Evolutionary conservation across 2,888 invertebrate species (phyloP), one percentile per base, ranked within the genome.

Genomic region (Anarsia innoxiella): DNA sequence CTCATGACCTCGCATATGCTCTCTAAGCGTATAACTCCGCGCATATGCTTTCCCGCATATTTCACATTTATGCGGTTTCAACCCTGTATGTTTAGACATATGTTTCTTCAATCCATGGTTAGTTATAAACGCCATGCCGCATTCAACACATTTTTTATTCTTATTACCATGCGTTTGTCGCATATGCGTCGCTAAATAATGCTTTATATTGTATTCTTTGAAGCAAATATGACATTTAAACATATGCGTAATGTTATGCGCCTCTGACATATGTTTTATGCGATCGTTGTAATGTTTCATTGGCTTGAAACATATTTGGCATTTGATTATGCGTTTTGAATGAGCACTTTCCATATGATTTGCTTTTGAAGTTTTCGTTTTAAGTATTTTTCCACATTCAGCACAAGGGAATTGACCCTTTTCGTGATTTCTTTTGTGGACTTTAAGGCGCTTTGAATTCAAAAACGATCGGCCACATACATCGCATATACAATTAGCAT

Each of bases 401-500:
- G 35, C 19, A 31, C 82, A 82, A 0, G 80, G 78, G 29, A 65
- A 82, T 0, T 40, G 40, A 0, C 83, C 86, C 27, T 65, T 75
- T 49, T 84, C 83, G 40, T 87, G 87, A 0, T 76, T 84, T 1
- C 78, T 59, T 39, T 80, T 72, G 35, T 87, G 87, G 0, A 86
- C 86, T 53, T 78, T 77, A 4, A 87, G 48, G 0, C 86, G 52
- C 48, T 85, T 82, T 0, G 72, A 66, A 44, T 86, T 87, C 0
- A 86, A 51, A 42, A 84, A 87, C 0, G 82, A 76, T 51, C 86
- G 86, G 0, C 83, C 83, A 44, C 87, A 87, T 1, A 84, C 72
- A 40, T 78, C 75, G 45, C 87, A 87, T 15, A 86, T 80, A 31
- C 77, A 84, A 23, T 80, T 79, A 1, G 78, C 74, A 37, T 83